phyloP scores from a whole-genome alignment of 1,140 invertebrate species.

The Drosophila chauvacae region DNA sequence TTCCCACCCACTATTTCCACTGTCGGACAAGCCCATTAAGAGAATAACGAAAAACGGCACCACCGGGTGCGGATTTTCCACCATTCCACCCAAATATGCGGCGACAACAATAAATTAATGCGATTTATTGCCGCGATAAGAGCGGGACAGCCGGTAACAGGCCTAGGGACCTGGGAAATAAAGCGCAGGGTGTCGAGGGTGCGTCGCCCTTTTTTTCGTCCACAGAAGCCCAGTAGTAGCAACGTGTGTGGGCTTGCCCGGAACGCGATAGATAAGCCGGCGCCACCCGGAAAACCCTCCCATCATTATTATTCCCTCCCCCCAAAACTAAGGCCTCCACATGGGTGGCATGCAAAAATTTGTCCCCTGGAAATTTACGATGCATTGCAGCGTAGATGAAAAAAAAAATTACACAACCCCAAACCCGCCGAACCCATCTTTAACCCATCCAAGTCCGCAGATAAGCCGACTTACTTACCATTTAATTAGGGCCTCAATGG shows the following conservation, averaged over 20 bases:
- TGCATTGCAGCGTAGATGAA: constrained; percentile 16
- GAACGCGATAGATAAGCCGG: constrained; percentile 64
- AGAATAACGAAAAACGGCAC: constrained; percentile 11
- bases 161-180: constrained; percentile 27
- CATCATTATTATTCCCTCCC: not conserved
- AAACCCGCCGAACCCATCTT: constrained; percentile 1
- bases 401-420: not conserved
- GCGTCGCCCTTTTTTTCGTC: constrained; percentile 18
- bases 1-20: not conserved
- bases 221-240: not conserved
- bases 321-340: constrained; percentile 8
- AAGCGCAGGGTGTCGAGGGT: constrained; percentile 43
- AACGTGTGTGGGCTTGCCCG: constrained; percentile 67
- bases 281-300: not conserved
- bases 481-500: constrained; percentile 76
- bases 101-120: constrained; percentile 84
- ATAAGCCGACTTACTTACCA: constrained; percentile 61
- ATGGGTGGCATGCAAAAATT: constrained; percentile 73
- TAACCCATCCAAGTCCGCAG: constrained; percentile 27
- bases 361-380: constrained; percentile 65
- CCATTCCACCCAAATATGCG: constrained; percentile 68
- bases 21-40: constrained; percentile 70
- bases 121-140: constrained; percentile 84
- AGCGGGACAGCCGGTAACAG: constrained; percentile 42
- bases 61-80: constrained; percentile 6